Evolutionary conservation across 2,888 invertebrate genomes (phyloP).

Genomic region (Microctonus aethiopoides): DNA sequence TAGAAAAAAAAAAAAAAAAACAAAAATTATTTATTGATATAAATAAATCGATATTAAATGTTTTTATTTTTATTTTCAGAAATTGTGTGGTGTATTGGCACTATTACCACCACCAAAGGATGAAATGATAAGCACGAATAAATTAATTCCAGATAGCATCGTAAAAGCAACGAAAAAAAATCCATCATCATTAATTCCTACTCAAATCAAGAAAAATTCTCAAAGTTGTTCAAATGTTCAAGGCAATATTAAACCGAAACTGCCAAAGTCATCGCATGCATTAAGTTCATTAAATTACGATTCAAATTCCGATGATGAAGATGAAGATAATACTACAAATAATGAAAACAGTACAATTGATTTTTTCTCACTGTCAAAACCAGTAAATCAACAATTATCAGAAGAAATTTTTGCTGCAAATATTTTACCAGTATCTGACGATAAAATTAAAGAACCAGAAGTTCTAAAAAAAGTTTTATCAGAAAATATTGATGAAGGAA

Average conservation of each 20-base stretch:
- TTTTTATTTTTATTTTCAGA: slow-evolving; percentile 65
- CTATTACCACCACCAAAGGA: slow-evolving; percentile 78
- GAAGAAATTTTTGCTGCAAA: slow-evolving; percentile 36
- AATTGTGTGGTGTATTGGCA: slow-evolving; percentile 75
- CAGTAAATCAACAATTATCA: slow-evolving; percentile 32
- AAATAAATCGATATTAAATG: background rate
- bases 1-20: slow-evolving; percentile 39
- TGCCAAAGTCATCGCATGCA: slow-evolving; percentile 29
- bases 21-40: slow-evolving; percentile 27
- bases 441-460: background rate
- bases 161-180: slow-evolving; percentile 65
- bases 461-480: background rate
- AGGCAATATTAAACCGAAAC: slow-evolving; percentile 24
- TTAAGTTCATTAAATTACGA: slow-evolving; percentile 50
- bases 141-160: slow-evolving; percentile 68
- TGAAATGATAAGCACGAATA: slow-evolving; percentile 57
- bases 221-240: slow-evolving; percentile 55
- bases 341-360: slow-evolving; percentile 49
- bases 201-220: slow-evolving; percentile 23
- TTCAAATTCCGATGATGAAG: slow-evolving; percentile 63
- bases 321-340: slow-evolving; percentile 40
- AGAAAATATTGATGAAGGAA: background rate
- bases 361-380: slow-evolving; percentile 59
- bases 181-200: slow-evolving; percentile 52
- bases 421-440: slow-evolving; percentile 25